phyloP scores from a whole-genome alignment of 2,888 invertebrate genomes.

The Plagodis dolabraria region DNA sequence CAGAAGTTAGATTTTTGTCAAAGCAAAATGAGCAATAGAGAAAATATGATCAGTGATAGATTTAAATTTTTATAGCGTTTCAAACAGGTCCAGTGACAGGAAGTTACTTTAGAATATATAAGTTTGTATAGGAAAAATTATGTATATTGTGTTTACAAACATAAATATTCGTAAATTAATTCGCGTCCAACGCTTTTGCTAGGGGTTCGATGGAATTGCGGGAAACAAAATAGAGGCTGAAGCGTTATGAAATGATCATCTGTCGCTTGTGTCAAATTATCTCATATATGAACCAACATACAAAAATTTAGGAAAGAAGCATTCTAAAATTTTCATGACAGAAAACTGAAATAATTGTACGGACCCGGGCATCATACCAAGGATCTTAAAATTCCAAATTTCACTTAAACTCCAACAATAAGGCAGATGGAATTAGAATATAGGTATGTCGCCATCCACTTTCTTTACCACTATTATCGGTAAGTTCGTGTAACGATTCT shows the following conservation, averaged over 20 bases:
- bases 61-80: neutral
- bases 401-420: no score
- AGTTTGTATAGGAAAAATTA: slow-evolving; percentile 8
- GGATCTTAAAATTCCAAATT: no score
- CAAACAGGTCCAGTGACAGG: slow-evolving; percentile 1
- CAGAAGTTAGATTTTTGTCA: neutral
- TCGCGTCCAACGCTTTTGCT: slow-evolving; percentile 66
- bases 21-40: neutral
- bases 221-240: slow-evolving; percentile 38
- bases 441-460: no score
- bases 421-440: no score
- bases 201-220: slow-evolving; percentile 48
- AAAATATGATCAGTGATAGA: neutral
- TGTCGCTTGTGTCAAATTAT: no score
- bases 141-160: slow-evolving; percentile 63
- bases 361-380: no score
- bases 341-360: no score
- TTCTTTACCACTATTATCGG: no score
- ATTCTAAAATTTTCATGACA: no score
- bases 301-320: no score
- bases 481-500: no score
- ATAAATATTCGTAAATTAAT: slow-evolving; percentile 74
- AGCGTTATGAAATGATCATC: slow-evolving; percentile 20
- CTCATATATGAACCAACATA: no score
- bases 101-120: slow-evolving; percentile 1